Percentiles rank a stretch among this genome's conserved stretches.
These are phyloP conservation scores for Troides oblongomaculatus DNA, from an alignment of 2,888 invertebrate species.

Conservation along the genomic window DNA sequence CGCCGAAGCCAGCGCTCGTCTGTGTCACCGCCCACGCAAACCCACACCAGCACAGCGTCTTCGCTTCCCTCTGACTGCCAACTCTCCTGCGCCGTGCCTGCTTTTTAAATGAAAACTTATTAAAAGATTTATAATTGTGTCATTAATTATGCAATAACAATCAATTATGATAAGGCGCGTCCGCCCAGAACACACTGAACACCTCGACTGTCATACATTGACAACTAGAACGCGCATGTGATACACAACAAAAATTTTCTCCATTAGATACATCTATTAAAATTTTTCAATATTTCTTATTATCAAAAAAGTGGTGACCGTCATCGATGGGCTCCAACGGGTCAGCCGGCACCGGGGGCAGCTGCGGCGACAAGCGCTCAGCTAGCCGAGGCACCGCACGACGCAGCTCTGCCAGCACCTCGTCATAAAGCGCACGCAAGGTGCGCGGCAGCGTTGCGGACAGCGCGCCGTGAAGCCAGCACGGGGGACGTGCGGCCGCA, in stretches of 20 bases:
- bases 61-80: slow-evolving; percentile 14
- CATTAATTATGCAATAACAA: too few species aligned
- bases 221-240: too few species aligned
- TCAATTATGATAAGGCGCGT: too few species aligned
- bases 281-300: background rate
- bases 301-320: background rate
- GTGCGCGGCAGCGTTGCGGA: slow-evolving; percentile 46
- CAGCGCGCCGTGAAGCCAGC: slow-evolving; percentile 56
- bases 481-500: slow-evolving; percentile 30
- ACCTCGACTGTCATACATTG: too few species aligned
- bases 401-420: slow-evolving; percentile 45
- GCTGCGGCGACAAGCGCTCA: slow-evolving; percentile 32
- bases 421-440: slow-evolving; percentile 41
- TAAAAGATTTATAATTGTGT: too few species aligned
- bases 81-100: background rate
- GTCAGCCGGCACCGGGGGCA: slow-evolving; percentile 28
- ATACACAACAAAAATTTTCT: too few species aligned
- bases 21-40: slow-evolving; percentile 35
- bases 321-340: slow-evolving; percentile 6
- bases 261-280: too few species aligned
- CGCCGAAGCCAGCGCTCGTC: slow-evolving; percentile 41
- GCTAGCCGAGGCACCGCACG: slow-evolving; percentile 48
- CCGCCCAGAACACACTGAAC: too few species aligned
- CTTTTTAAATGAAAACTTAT: too few species aligned
- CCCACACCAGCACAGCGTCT: slow-evolving; percentile 39